These are phyloP conservation scores for Colius striatus DNA, from an alignment of 2,113 vertebrate genomes.

Conservation along the genomic window DNA sequence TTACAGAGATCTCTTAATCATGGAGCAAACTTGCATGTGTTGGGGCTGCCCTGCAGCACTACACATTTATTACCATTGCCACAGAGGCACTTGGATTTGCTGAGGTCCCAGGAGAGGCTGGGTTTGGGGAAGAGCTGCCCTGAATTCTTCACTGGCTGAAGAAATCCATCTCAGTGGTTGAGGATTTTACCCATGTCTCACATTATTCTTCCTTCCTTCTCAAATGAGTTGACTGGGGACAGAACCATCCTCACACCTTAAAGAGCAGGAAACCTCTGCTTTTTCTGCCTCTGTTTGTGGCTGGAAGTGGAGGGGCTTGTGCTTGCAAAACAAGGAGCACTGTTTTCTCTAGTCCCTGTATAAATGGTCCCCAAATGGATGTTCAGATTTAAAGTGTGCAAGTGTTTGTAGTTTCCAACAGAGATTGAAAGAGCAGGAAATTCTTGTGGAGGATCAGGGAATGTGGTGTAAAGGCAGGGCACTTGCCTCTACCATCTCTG, in stretches of 20 bases:
- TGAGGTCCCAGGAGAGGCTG: not conserved
- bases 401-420: not conserved
- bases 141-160: not conserved
- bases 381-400: not conserved
- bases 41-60: not conserved
- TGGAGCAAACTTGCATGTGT: not conserved
- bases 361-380: not conserved
- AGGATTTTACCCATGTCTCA: not conserved
- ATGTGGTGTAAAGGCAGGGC: not conserved
- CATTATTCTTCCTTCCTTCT: not conserved
- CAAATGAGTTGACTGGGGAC: not conserved
- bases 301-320: not conserved
- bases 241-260: not conserved
- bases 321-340: not conserved
- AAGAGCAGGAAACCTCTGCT: not conserved
- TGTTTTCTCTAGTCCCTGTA: not conserved
- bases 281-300: not conserved
- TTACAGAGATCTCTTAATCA: slow-evolving; percentile 31
- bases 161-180: not conserved
- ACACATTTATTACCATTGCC: not conserved
- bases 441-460: not conserved
- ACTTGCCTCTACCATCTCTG: not conserved
- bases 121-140: not conserved
- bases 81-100: not conserved
- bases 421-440: not conserved